Conservation (phyloP, 92 coral and sea anemone genomes). For the Plumapathes pennacea region DNA sequence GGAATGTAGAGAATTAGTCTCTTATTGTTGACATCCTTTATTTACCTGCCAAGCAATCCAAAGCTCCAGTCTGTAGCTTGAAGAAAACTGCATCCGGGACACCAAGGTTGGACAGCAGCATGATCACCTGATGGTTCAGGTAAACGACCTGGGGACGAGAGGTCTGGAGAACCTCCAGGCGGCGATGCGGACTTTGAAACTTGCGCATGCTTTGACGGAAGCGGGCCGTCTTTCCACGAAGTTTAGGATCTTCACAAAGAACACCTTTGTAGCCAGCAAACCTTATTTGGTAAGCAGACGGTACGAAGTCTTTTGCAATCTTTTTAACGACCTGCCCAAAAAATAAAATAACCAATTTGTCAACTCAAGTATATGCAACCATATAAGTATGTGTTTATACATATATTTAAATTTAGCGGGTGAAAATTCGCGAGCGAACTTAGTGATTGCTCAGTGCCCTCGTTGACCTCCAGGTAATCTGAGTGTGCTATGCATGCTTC, state of each 20-base stretch:
- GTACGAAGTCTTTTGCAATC: slow-evolving; percentile 57
- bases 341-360: no score
- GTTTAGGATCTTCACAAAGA: slow-evolving; percentile 67
- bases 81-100: slow-evolving; percentile 88
- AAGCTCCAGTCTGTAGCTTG: slow-evolving; percentile 66
- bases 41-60: slow-evolving; percentile 87
- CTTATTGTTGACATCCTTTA: neutral
- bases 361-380: no score
- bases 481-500: no score
- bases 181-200: slow-evolving; percentile 81
- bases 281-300: slow-evolving; percentile 96
- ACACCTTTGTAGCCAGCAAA: slow-evolving; percentile 98
- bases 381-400: no score
- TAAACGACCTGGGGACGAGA: slow-evolving; percentile 98
- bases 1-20: neutral
- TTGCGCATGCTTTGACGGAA: slow-evolving; percentile 95
- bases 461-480: no score
- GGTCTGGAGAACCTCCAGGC: slow-evolving; percentile 93
- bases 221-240: slow-evolving; percentile 53
- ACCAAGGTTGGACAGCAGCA: slow-evolving; percentile 94
- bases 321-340: slow-evolving; percentile 59
- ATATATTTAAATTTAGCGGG: no score
- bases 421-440: no score
- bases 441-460: no score
- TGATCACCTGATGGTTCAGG: slow-evolving; percentile 88